Evolutionary conservation across 2,113 vertebrate genomes (phyloP).

Genomic region (Polyodon spathula): DNA sequence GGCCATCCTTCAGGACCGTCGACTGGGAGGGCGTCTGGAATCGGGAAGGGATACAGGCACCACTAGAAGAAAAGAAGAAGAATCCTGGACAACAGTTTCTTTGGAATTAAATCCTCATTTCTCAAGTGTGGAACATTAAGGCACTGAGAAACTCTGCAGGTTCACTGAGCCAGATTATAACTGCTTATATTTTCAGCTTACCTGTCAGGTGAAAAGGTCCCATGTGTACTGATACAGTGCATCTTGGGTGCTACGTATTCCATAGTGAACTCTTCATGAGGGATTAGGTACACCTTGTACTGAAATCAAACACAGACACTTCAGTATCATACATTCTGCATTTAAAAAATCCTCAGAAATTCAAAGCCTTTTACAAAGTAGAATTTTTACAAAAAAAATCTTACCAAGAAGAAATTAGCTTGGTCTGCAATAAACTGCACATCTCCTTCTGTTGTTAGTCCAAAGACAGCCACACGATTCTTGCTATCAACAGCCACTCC

Average conservation of each 20-base stretch:
- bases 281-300: slow-evolving; percentile 75
- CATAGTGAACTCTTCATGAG: slow-evolving; percentile 59
- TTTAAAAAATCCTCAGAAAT: background rate
- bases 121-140: too few relatives aligned
- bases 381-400: slow-evolving; percentile 14
- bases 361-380: background rate
- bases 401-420: slow-evolving; percentile 80
- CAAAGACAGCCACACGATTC: slow-evolving; percentile 61
- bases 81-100: background rate
- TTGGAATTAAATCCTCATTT: background rate
- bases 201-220: slow-evolving; percentile 72
- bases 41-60: slow-evolving; percentile 72
- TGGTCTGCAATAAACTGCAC: slow-evolving; percentile 64
- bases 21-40: slow-evolving; percentile 82
- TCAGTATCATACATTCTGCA: too few relatives aligned
- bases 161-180: too few relatives aligned
- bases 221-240: slow-evolving; percentile 73
- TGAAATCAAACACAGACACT: slow-evolving; percentile 33
- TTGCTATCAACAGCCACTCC: slow-evolving; percentile 61
- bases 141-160: too few relatives aligned
- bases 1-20: slow-evolving; percentile 67
- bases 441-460: slow-evolving; percentile 57
- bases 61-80: slow-evolving; percentile 38
- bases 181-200: too few relatives aligned
- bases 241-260: slow-evolving; percentile 72